Evolutionary conservation across 1,140 invertebrate species (phyloP).

Genomic region (Drosophila kepulauana): DNA sequence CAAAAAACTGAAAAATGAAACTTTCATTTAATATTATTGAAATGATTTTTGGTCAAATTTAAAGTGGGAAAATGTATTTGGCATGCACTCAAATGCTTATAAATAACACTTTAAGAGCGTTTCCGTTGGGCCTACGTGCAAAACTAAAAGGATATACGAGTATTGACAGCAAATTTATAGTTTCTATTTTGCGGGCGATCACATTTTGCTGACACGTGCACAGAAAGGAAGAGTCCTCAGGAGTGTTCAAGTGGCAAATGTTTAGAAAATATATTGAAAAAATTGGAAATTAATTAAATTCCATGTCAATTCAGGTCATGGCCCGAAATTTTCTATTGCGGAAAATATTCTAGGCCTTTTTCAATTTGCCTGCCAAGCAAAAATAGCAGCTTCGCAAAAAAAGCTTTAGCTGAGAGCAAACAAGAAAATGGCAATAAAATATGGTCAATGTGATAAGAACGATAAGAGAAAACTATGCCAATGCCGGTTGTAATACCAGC

Average conservation of each 20-base stretch:
- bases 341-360: constrained; percentile 34
- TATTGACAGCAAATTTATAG: constrained; percentile 12
- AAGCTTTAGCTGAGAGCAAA: constrained; percentile 6
- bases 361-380: constrained; percentile 66
- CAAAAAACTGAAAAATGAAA: background rate
- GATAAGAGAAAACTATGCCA: constrained; percentile 59
- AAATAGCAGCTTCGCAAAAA: constrained; percentile 26
- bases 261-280: constrained; percentile 10
- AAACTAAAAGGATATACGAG: background rate
- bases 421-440: constrained; percentile 56
- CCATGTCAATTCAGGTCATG: constrained; percentile 34
- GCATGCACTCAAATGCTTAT: constrained; percentile 5
- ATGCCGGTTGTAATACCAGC: constrained; percentile 14
- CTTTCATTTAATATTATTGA: background rate
- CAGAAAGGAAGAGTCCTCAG: background rate
- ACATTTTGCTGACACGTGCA: constrained; percentile 22
- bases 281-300: constrained; percentile 51
- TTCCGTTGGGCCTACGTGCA: constrained; percentile 3
- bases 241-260: constrained; percentile 26
- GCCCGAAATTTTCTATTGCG: constrained; percentile 25
- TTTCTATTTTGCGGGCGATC: constrained; percentile 17
- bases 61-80: background rate
- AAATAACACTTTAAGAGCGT: constrained; percentile 22
- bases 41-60: background rate
- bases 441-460: constrained; percentile 55